These are phyloP conservation scores for Agriopis leucophaearia DNA, from an alignment of 2,888 invertebrate genomes.

Conservation along the genomic window DNA sequence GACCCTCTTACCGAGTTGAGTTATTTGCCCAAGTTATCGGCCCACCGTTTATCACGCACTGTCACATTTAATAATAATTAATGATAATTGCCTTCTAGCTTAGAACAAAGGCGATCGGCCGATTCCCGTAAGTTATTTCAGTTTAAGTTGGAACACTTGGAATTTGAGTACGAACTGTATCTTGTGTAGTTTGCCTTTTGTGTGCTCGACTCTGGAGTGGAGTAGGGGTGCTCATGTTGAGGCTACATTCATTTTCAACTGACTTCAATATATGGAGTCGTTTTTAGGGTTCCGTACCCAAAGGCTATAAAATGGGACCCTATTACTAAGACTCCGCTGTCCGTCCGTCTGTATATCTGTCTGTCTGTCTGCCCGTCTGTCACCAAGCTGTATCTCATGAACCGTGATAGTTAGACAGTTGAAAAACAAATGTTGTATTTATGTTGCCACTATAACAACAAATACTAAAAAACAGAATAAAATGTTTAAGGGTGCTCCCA, in stretches of 20 bases:
- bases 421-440: too few species aligned
- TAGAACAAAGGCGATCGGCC: conserved; percentile 85
- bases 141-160: conserved; percentile 81
- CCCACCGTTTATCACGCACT: conserved; percentile 79
- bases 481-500: too few species aligned
- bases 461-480: too few species aligned
- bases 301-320: too few species aligned
- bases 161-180: conserved; percentile 84
- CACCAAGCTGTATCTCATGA: too few species aligned
- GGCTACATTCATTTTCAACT: neutral
- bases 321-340: too few species aligned
- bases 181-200: conserved; percentile 74
- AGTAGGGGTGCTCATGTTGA: conserved; percentile 50
- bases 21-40: conserved; percentile 85
- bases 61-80: conserved; percentile 87
- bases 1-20: conserved; percentile 64
- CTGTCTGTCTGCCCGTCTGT: too few species aligned
- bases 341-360: too few species aligned
- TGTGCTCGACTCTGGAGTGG: conserved; percentile 49
- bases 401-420: too few species aligned
- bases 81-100: conserved; percentile 86
- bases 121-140: conserved; percentile 84
- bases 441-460: too few species aligned
- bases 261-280: too few species aligned
- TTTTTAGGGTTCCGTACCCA: too few species aligned